Base-by-base conservation (phyloP, 2,888 invertebrate genomes). In the Ectemnius continuus region DNA sequence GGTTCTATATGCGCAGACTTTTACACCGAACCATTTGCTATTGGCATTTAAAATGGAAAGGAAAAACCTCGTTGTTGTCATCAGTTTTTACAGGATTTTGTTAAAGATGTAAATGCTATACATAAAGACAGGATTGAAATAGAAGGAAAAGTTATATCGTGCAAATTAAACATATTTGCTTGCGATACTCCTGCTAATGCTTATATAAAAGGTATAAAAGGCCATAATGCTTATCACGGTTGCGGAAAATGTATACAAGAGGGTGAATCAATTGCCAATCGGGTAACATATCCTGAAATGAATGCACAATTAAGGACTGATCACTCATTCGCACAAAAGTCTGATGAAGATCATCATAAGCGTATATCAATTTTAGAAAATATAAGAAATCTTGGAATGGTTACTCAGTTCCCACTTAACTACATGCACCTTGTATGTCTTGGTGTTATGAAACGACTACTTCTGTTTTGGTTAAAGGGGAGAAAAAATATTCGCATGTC, bases 11-110 rank as follows among this genome's bases (percentile, higher is more conserved):
- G 20, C 28, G 45, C 3, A 36, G 45, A 61, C 14, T 61, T 61
- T 61, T 61, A 61, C 61, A 61, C 61, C 20, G 61, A 61, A 61
- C 46, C 61, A 61, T 61, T 61, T 36, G 45, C 28, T 61, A 61
- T 36, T 18, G 61, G 61, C 14, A 61, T 61, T 14, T 45, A 61
- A 36, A 20, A 45, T 36, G 45, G 61, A 18, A 36, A n/a, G 18
- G 18, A 18, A 16, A 61, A 61, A 28, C 61, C 61, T 26, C 18
- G 26, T 18, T 20, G 28, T 36, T 36, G 61, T 36, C 6, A 61
- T 61, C 26, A 61, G 28, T 61, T 28, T 61, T 28, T 36, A 36
- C 13, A 28, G 5, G 16, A 28, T 61, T 61, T 61, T 36, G 61
- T 61, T 36, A 28, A 61, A 28, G 61, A 61, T 36, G 18, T 36